These are phyloP conservation scores for Tyria jacobaeae DNA, from an alignment of 2,888 invertebrate species.

Conservation along the genomic window DNA sequence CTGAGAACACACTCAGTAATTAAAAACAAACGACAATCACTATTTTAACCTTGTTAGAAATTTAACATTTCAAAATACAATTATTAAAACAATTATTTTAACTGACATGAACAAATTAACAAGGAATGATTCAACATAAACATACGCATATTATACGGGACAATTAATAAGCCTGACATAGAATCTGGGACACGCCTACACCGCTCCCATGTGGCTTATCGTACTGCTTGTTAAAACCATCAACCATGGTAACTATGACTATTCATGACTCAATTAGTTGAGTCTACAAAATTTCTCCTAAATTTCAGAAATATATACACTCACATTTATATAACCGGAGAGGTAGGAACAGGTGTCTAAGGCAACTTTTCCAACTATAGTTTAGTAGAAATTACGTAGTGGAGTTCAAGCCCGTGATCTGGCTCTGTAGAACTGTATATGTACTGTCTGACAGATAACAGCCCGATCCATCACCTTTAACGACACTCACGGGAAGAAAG, in stretches of 20 bases:
- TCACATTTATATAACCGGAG: no score
- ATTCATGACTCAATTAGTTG: neutral
- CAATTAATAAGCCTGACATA: conserved; percentile 32
- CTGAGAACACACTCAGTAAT: no score
- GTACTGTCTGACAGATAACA: no score
- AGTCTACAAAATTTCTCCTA: neutral
- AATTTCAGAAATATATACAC: neutral
- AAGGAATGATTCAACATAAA: conserved; percentile 40
- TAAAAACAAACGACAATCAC: neutral
- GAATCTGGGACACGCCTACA: conserved; percentile 41
- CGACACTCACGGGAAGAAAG: no score
- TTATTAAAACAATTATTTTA: conserved; percentile 33
- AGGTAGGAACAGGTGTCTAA: no score
- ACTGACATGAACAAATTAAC: conserved; percentile 48
- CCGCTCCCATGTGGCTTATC: conserved; percentile 31
- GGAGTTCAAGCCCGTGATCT: no score
- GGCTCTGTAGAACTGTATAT: no score
- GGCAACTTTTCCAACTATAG: no score
- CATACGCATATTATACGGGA: conserved; percentile 14
- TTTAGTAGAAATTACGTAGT: no score
- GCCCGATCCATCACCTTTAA: no score
- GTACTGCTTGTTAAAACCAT: conserved; percentile 15
- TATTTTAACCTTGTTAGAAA: conserved; percentile 24
- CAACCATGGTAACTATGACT: neutral
- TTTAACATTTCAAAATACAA: conserved; percentile 35